Base-by-base conservation (phyloP, 1,140 invertebrate genomes). In the Scaptomyza montana region DNA sequence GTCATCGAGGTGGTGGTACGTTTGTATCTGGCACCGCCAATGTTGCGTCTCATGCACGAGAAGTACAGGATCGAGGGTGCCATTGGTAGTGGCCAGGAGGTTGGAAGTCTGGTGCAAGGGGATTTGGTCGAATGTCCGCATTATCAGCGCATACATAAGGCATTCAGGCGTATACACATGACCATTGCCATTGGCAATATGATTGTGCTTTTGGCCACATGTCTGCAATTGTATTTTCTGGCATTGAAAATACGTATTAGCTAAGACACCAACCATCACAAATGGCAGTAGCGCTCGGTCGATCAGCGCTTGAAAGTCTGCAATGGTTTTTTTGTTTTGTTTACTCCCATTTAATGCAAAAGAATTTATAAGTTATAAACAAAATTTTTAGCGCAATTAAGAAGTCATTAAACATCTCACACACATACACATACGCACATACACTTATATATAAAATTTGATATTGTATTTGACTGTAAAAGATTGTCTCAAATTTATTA, bases 131-230 rank as follows among this genome's bases (percentile, higher is more conserved):
- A 94, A 43, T 96, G 95, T 80, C 94, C 95, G 0, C 93, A 95
- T 55, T 96, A 96, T 82, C 92, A 95, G 66, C 93, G 93, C 57
- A 93, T 96, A 7, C 94, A 96, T 74, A 92, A 92, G 45, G 87
- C 93, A 2, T 96, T 96, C 86, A 93, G 95, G 45, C 93, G 93
- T 43, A 92, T 94, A 0, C 95, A 96, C 74, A 93, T 94, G 74
- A 92, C 90, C 46, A 94, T 95, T 62, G 95, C 95, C 1, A 94
- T 95, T 59, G 95, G 94, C n/a, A 96, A 96, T 78, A 93, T 96
- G 73, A 79, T 94, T 4, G 93, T 95, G 0, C 94, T 96, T 93
- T 93, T 92, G 6, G 95, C 95, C 77, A 95, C 95, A 8, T 93
- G 94, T 16, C 91, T 95, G 54, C 95, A 96, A 81, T 92, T 96